Evolutionary conservation across 2,888 invertebrate genomes (phyloP).

Genomic region (Abrostola tripartita): DNA sequence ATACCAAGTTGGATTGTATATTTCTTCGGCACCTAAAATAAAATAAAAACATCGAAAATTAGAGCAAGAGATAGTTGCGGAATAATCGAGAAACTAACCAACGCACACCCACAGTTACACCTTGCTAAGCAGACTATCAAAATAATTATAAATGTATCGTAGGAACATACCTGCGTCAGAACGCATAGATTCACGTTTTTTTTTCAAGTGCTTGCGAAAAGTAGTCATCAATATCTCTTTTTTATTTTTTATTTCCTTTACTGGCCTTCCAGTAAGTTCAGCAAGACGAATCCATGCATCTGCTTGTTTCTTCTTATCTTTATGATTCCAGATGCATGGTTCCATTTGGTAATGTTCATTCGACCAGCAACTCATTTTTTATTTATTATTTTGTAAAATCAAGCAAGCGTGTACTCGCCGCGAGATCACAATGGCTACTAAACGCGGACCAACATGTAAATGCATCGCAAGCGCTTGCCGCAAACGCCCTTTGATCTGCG

Average conservation of each 20-base stretch:
- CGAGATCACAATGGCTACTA: slow-evolving; percentile 22
- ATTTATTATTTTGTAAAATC: slow-evolving; percentile 25
- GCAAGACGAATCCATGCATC: too few relatives aligned
- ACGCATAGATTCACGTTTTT: slow-evolving; percentile 36
- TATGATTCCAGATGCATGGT: too few relatives aligned
- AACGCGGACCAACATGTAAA: slow-evolving; percentile 40
- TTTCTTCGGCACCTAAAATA: slow-evolving; percentile 39
- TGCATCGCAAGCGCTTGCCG: slow-evolving; percentile 42
- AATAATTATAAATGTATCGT: too few relatives aligned
- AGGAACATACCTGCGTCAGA: slow-evolving; percentile 47
- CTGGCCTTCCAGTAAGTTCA: too few relatives aligned
- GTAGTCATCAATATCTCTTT: slow-evolving; percentile 48
- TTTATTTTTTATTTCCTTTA: slow-evolving; percentile 37
- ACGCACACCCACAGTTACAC: too few relatives aligned
- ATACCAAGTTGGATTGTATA: slow-evolving; percentile 44
- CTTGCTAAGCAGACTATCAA: slow-evolving; percentile 30
- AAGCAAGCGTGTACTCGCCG: slow-evolving; percentile 23
- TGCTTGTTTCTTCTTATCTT: too few relatives aligned
- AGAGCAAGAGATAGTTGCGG: too few relatives aligned
- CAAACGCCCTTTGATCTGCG: slow-evolving; percentile 46
- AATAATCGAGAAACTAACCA: too few relatives aligned
- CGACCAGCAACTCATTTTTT: slow-evolving; percentile 42
- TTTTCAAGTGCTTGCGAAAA: slow-evolving; percentile 39
- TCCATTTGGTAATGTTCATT: slow-evolving; percentile 46
- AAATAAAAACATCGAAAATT: too few relatives aligned